A percentile compares a stretch with the other conserved stretches of the same genome.
These are phyloP conservation scores for Leucosticte australis DNA, from an alignment of 2,113 vertebrate genomes.

Conservation along the genomic window DNA sequence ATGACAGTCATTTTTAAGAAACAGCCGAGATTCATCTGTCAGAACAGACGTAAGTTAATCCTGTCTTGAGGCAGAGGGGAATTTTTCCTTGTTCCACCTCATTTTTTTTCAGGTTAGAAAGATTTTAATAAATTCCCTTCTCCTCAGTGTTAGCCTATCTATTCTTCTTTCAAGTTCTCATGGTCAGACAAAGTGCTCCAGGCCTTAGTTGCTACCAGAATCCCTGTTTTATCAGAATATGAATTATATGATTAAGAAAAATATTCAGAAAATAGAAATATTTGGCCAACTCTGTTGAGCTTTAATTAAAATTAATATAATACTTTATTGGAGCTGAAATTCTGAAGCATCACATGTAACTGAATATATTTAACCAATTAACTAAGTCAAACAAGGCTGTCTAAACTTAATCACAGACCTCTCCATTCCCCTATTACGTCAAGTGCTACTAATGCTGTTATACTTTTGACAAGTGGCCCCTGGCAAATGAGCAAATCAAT, in stretches of 20 bases:
- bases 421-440: constrained; percentile 52
- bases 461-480: constrained; percentile 60
- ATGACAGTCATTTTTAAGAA: neutral
- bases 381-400: constrained; percentile 66
- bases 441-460: constrained; percentile 52
- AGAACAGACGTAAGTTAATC: neutral
- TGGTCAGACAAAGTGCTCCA: constrained; percentile 3
- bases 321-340: constrained; percentile 72
- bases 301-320: constrained; percentile 83
- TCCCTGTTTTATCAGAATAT: constrained; percentile 32
- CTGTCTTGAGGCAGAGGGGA: neutral
- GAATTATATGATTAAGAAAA: constrained; percentile 64
- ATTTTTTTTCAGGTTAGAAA: neutral
- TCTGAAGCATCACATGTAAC: constrained; percentile 61
- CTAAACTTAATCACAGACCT: constrained; percentile 65
- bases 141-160: neutral
- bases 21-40: neutral
- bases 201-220: neutral
- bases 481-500: constrained; percentile 48
- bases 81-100: neutral
- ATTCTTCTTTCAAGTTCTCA: neutral
- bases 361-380: constrained; percentile 80
- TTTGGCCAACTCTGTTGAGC: constrained; percentile 69
- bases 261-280: constrained; percentile 74
- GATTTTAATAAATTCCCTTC: neutral